Conservation (phyloP, 2,888 invertebrate genomes). For the Cheiracanthium punctorium region DNA sequence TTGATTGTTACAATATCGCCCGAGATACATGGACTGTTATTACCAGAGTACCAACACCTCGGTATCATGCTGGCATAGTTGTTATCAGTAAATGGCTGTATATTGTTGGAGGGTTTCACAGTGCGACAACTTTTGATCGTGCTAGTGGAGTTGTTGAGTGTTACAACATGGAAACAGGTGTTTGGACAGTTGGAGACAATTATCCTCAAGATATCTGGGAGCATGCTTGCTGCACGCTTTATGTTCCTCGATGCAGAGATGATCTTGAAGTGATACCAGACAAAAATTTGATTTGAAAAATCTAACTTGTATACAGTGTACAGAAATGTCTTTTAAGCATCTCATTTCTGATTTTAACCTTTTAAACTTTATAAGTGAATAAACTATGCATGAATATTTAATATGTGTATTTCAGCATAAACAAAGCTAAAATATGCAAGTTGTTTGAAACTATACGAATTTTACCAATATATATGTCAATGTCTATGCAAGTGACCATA, state of each 20-base stretch:
- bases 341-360: background rate
- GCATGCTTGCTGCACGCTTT: slow-evolving; percentile 82
- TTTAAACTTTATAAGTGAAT: background rate
- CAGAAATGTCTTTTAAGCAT: background rate
- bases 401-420: background rate
- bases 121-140: slow-evolving; percentile 82
- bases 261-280: slow-evolving; percentile 77
- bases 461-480: too few species aligned
- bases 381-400: background rate
- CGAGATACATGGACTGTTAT: slow-evolving; percentile 81
- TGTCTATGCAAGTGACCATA: too few species aligned
- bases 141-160: slow-evolving; percentile 83
- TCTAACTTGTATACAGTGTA: background rate
- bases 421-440: background rate
- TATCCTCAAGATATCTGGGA: slow-evolving; percentile 85
- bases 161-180: slow-evolving; percentile 80
- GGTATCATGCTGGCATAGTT: slow-evolving; percentile 83
- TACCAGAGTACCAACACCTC: slow-evolving; percentile 81
- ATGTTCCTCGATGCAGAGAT: slow-evolving; percentile 81
- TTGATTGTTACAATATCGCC: slow-evolving; percentile 81
- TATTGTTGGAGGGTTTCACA: slow-evolving; percentile 83
- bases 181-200: slow-evolving; percentile 81
- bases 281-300: slow-evolving; percentile 24
- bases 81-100: slow-evolving; percentile 81
- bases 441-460: too few species aligned